Percentiles rank a stretch among this genome's conserved stretches.
Evolutionary conservation across 1,140 invertebrate genomes (phyloP).

Genomic region (Caerostris extrusa): DNA sequence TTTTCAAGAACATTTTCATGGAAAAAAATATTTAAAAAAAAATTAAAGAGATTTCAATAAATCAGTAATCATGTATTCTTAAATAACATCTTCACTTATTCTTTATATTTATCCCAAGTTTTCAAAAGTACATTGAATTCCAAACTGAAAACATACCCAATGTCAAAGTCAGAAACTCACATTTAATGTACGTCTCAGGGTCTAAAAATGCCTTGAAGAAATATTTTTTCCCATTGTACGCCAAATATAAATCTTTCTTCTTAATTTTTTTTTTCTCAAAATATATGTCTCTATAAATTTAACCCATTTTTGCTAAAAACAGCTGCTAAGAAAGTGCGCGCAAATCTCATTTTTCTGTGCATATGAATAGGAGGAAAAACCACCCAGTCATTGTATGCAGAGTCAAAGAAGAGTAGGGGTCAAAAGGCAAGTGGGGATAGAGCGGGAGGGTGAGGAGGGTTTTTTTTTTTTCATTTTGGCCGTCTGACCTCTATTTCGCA

Average conservation of each 20-base stretch:
- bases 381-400: neutral
- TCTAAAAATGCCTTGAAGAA: too few species aligned
- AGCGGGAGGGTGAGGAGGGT: neutral
- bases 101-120: too few species aligned
- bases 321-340: neutral
- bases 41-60: too few species aligned
- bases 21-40: too few species aligned
- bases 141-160: too few species aligned
- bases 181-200: too few species aligned
- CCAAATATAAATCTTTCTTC: neutral
- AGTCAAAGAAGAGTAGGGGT: neutral
- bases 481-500: neutral
- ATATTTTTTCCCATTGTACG: neutral
- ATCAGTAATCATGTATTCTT: too few species aligned
- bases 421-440: neutral
- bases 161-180: too few species aligned
- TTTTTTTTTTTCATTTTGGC: neutral
- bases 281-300: neutral
- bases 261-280: neutral
- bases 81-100: too few species aligned
- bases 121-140: too few species aligned
- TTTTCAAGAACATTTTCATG: too few species aligned
- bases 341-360: neutral
- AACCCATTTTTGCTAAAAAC: neutral
- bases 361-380: neutral